Evolutionary conservation across 2,113 vertebrate genomes (phyloP).

Genomic region (Petrocephalus microphthalmus): DNA sequence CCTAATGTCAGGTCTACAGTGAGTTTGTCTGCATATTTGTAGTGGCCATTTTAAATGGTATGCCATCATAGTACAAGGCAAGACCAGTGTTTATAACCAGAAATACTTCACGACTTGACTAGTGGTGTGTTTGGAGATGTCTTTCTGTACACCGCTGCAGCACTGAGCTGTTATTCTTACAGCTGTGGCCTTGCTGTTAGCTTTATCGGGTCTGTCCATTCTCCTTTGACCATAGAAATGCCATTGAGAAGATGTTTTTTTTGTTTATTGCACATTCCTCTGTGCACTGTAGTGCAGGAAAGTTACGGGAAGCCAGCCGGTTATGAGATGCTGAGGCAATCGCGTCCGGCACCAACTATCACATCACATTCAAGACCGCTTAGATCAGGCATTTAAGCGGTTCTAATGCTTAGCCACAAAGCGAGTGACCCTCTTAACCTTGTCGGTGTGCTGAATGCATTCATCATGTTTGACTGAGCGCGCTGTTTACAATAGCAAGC

Average conservation of each 20-base stretch:
- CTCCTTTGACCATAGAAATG: not conserved
- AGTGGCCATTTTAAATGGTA: not conserved
- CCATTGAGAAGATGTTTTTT: not conserved
- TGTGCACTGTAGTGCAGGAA: not conserved
- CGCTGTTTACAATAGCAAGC: not conserved
- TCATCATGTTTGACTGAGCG: not conserved
- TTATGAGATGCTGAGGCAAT: not conserved
- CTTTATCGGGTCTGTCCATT: not conserved
- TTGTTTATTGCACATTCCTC: not conserved
- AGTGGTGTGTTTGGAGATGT: not conserved
- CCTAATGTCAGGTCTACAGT: not conserved
- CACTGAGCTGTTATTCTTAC: not conserved
- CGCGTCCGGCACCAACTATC: not conserved
- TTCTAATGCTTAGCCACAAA: not conserved
- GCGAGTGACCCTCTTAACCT: not conserved
- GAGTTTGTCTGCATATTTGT: not conserved
- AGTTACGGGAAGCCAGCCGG: not conserved
- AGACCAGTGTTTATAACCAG: not conserved
- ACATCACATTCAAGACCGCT: not conserved
- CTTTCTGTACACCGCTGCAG: not conserved
- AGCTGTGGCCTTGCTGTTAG: not conserved
- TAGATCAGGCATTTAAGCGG: not conserved
- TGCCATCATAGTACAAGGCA: constrained; percentile 25
- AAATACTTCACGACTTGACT: not conserved
- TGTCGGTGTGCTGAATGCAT: not conserved